Evolutionary conservation across 2,888 invertebrate species (phyloP).

Genomic region (Rhabditoides inermis): DNA sequence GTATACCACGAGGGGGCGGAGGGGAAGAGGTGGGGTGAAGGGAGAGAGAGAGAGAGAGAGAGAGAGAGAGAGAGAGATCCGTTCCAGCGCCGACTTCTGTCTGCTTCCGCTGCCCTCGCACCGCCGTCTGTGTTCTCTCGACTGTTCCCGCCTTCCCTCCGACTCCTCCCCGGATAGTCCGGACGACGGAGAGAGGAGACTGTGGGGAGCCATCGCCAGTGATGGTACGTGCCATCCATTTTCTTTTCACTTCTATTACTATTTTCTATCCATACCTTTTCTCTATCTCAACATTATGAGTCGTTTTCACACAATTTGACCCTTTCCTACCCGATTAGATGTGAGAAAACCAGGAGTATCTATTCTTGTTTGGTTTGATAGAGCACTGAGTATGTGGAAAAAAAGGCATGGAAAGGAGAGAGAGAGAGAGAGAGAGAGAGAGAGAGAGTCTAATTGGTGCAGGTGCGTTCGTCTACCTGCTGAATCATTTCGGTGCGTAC

Average conservation of each 20-base stretch:
- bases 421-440: no score
- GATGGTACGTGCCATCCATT: slow-evolving; percentile 34
- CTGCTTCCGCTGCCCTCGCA: slow-evolving; percentile 18
- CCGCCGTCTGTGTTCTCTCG: slow-evolving; percentile 20
- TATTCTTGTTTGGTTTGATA: no score
- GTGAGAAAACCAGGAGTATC: no score
- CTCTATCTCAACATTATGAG: no score
- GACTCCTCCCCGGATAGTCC: slow-evolving; percentile 30
- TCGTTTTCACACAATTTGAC: no score
- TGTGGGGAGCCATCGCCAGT: slow-evolving; percentile 61
- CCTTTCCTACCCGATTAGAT: no score
- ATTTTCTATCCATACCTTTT: no score
- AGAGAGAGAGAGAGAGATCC: not conserved
- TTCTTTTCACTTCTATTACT: no score
- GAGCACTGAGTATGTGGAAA: no score
- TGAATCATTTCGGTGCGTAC: slow-evolving; percentile 70
- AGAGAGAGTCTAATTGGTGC: not conserved
- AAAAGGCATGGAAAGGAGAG: no score
- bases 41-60: not conserved
- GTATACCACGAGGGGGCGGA: slow-evolving; percentile 10
- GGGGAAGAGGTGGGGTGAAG: slow-evolving; percentile 2
- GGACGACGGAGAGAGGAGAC: slow-evolving; percentile 29
- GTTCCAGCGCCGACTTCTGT: slow-evolving; percentile 24
- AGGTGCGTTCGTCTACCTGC: slow-evolving; percentile 79
- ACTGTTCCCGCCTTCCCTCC: slow-evolving; percentile 22